Conservation (phyloP, 2,797 vertebrate genomes). For the Tamandua tetradactyla region DNA sequence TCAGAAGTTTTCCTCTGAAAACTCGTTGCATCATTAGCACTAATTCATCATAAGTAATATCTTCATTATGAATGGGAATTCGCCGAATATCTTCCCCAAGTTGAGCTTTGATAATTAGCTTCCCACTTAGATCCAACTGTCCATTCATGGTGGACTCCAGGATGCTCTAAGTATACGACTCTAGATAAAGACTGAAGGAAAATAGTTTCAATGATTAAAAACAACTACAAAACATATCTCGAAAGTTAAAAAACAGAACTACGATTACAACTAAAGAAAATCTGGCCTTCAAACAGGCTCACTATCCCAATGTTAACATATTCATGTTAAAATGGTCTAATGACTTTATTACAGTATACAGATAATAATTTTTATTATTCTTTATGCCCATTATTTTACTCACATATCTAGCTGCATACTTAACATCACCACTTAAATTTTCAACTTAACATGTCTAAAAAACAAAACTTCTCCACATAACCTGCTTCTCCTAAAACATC, state of each 20-base stretch:
- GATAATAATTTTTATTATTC: background rate
- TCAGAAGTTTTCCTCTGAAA: conserved; percentile 97
- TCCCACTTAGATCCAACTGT: conserved; percentile 98
- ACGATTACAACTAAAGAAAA: background rate
- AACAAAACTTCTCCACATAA: conserved; percentile 37
- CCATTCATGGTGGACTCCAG: conserved; percentile 93
- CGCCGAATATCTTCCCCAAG: conserved; percentile 98
- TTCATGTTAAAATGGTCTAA: conserved; percentile 6
- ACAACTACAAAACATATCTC: conserved; percentile 48
- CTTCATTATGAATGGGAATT: conserved; percentile 99
- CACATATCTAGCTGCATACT: background rate
- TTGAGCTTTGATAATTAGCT: conserved; percentile 99
- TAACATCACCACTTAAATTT: conserved; percentile 22
- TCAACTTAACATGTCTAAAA: conserved; percentile 31
- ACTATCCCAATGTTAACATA: background rate
- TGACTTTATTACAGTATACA: background rate
- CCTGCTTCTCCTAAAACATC: background rate
- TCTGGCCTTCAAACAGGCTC: background rate
- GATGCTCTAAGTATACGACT: conserved; percentile 65
- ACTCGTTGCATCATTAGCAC: conserved; percentile 99
- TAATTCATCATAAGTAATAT: conserved; percentile 99
- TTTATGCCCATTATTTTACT: conserved; percentile 20
- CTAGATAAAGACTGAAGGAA: conserved; percentile 69
- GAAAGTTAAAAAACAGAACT: conserved; percentile 42
- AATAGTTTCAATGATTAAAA: conserved; percentile 59